phyloP scores from a whole-genome alignment of 2,113 vertebrate genomes.

The Bolborhynchus lineola region DNA sequence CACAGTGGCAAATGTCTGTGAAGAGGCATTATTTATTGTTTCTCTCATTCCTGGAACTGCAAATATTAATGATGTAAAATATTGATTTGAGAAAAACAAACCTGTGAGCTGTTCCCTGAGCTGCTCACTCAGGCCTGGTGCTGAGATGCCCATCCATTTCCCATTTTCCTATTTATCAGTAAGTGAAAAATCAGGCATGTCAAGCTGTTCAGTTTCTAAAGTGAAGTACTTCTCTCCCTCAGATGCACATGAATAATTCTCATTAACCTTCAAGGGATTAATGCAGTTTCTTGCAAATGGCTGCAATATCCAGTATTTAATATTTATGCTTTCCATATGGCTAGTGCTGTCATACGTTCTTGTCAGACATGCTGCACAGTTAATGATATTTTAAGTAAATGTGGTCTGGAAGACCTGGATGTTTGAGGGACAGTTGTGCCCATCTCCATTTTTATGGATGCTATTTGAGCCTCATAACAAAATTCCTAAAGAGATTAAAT shows the following conservation, averaged over 20 bases:
- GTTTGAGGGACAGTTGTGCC: conserved; percentile 34
- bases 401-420: neutral
- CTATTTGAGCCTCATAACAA: conserved; percentile 6
- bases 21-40: conserved; percentile 33
- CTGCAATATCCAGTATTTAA: conserved; percentile 69
- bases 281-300: conserved; percentile 71
- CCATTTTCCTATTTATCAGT: conserved; percentile 59
- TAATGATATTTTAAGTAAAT: conserved; percentile 62
- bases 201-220: conserved; percentile 64
- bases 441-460: conserved; percentile 47
- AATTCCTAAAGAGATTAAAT: conserved; percentile 29
- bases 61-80: conserved; percentile 64
- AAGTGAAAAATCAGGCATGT: conserved; percentile 67
- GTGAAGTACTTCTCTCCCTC: conserved; percentile 66
- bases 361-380: conserved; percentile 61
- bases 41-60: conserved; percentile 41
- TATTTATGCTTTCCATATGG: conserved; percentile 73
- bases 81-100: conserved; percentile 60
- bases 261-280: conserved; percentile 73
- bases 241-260: conserved; percentile 73
- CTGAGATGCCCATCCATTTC: conserved; percentile 40
- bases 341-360: conserved; percentile 60
- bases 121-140: neutral
- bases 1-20: neutral
- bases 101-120: neutral